These are phyloP conservation scores for Palythoa grandis DNA, from an alignment of 92 coral and sea anemone genomes.

Conservation along the genomic window DNA sequence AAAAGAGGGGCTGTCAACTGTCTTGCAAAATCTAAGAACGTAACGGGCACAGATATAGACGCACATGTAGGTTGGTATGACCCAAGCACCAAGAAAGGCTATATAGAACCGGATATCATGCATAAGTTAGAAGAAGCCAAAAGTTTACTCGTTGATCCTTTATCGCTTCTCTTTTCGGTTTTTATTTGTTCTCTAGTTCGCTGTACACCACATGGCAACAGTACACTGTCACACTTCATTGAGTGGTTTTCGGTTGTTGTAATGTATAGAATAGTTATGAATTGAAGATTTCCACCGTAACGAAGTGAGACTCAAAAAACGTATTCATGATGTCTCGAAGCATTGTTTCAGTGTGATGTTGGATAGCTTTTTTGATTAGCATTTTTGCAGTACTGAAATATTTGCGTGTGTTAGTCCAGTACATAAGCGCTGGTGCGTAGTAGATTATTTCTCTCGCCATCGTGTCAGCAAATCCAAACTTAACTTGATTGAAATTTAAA, in stretches of 20 bases:
- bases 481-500: too few relatives aligned
- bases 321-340: too few relatives aligned
- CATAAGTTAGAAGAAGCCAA: neutral
- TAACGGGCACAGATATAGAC: constrained; percentile 7
- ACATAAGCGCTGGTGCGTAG: too few relatives aligned
- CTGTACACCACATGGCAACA: neutral
- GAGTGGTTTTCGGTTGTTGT: neutral
- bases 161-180: too few relatives aligned
- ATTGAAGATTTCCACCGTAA: too few relatives aligned
- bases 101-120: neutral
- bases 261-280: neutral
- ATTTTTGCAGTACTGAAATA: too few relatives aligned
- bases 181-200: neutral
- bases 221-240: neutral
- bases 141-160: neutral
- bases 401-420: too few relatives aligned
- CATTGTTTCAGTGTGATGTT: too few relatives aligned
- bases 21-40: constrained; percentile 7
- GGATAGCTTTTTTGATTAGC: too few relatives aligned
- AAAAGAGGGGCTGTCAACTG: constrained; percentile 55
- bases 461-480: too few relatives aligned
- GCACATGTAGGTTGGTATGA: constrained; percentile 11
- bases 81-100: neutral
- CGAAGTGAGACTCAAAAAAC: too few relatives aligned
- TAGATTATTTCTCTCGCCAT: too few relatives aligned